Evolutionary conservation across 1,140 invertebrate species (phyloP).

Genomic region (Brachionus rubens): DNA sequence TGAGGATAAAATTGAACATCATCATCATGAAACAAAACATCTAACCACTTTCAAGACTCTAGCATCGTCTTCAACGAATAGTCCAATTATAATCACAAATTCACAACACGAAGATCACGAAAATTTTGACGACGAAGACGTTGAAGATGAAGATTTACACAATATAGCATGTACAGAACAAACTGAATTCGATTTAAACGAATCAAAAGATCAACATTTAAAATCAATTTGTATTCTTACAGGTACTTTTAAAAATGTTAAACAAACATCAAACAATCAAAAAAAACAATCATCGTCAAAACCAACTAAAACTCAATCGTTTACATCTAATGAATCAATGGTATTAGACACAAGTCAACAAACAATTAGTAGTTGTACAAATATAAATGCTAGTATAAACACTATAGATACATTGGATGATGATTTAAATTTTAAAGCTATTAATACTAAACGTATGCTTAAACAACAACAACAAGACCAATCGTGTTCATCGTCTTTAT

Average conservation of each 20-base stretch:
- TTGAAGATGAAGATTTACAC: constrained; percentile 5
- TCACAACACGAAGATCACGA: background rate
- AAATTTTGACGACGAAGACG: background rate
- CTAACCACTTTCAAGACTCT: constrained; percentile 29
- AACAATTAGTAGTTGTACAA: constrained; percentile 44
- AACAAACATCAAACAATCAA: background rate
- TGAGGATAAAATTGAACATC: background rate
- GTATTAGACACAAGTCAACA: constrained; percentile 40
- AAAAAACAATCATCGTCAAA: background rate
- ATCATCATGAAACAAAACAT: background rate
- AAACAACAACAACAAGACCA: constrained; percentile 19
- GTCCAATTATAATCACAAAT: constrained; percentile 13
- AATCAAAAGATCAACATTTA: constrained; percentile 25
- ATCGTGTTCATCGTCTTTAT: constrained; percentile 27
- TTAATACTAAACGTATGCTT: background rate
- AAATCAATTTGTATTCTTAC: constrained; percentile 31
- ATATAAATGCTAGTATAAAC: constrained; percentile 34
- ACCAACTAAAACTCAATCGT: background rate
- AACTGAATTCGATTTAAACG: background rate
- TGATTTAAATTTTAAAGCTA: constrained; percentile 1
- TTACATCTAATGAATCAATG: constrained; percentile 30
- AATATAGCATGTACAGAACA: background rate
- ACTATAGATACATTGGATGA: constrained; percentile 37
- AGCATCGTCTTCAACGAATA: background rate
- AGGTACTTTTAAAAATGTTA: background rate